Percentiles rank a stretch among this genome's conserved stretches.
phyloP scores from a whole-genome alignment of 2,113 vertebrate genomes.

The Chloebia gouldiae region DNA sequence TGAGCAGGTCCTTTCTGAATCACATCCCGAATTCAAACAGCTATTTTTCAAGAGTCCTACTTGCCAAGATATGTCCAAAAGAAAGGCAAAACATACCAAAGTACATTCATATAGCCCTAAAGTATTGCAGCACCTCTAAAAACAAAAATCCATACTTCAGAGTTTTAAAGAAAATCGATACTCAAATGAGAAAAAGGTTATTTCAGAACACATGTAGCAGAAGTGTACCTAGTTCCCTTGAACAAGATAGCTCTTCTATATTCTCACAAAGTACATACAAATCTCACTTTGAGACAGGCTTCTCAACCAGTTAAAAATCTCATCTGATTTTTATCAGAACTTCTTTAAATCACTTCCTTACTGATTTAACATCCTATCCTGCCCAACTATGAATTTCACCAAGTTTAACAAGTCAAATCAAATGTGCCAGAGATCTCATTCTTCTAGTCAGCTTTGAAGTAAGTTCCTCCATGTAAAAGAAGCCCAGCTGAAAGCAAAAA shows the following conservation, averaged over 20 bases:
- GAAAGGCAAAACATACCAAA: background rate
- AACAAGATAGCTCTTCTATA: background rate
- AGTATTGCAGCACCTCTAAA: background rate
- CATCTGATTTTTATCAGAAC: background rate
- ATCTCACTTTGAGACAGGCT: background rate
- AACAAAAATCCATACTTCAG: background rate
- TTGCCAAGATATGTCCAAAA: background rate
- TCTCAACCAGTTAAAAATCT: background rate
- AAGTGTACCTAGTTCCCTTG: background rate
- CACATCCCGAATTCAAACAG: background rate
- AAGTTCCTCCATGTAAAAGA: background rate
- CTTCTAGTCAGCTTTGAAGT: background rate
- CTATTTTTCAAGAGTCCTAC: background rate
- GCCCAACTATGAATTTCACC: background rate
- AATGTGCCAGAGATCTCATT: background rate
- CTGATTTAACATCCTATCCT: background rate
- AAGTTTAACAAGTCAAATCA: background rate
- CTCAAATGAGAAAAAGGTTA: background rate
- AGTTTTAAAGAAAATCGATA: background rate
- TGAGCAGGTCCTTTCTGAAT: background rate
- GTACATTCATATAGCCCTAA: background rate
- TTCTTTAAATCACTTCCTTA: background rate
- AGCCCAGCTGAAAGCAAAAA: background rate
- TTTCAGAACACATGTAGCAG: background rate
- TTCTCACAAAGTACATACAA: background rate